These are phyloP conservation scores for Anolis carolinensis DNA, from an alignment of 2,113 vertebrate species.

Conservation along the genomic window DNA sequence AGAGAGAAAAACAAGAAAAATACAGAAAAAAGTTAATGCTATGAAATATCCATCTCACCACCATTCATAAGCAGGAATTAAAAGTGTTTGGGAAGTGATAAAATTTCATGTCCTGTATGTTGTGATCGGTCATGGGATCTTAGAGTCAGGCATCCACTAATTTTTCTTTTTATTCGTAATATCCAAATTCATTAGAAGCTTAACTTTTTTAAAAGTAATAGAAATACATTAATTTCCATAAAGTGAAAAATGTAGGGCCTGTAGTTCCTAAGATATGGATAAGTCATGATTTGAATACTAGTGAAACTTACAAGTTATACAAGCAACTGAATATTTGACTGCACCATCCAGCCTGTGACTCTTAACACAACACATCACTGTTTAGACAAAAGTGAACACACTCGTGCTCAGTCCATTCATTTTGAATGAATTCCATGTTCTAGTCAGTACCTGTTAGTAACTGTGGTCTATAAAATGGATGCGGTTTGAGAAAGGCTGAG, in stretches of 20 bases:
- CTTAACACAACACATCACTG: not conserved
- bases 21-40: too few relatives aligned
- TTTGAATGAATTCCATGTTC: not conserved
- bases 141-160: not conserved
- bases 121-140: constrained; percentile 23
- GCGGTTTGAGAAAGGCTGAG: not conserved
- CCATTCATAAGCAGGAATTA: fast-evolving
- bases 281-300: not conserved
- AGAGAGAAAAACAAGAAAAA: too few relatives aligned
- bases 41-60: not conserved
- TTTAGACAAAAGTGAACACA: not conserved
- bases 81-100: too few relatives aligned
- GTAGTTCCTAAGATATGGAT: constrained; percentile 38
- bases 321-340: not conserved
- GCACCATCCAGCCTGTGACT: not conserved
- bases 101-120: too few relatives aligned
- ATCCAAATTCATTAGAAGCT: constrained; percentile 18
- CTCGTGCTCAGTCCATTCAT: not conserved
- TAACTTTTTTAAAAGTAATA: constrained; percentile 24
- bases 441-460: not conserved
- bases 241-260: constrained; percentile 30
- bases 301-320: not conserved
- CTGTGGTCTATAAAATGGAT: not conserved
- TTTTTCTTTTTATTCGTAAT: constrained; percentile 20
- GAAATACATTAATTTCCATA: constrained; percentile 47